Evolutionary conservation across 2,797 vertebrate genomes (phyloP).

Genomic region (Gorsachius magnificus): DNA sequence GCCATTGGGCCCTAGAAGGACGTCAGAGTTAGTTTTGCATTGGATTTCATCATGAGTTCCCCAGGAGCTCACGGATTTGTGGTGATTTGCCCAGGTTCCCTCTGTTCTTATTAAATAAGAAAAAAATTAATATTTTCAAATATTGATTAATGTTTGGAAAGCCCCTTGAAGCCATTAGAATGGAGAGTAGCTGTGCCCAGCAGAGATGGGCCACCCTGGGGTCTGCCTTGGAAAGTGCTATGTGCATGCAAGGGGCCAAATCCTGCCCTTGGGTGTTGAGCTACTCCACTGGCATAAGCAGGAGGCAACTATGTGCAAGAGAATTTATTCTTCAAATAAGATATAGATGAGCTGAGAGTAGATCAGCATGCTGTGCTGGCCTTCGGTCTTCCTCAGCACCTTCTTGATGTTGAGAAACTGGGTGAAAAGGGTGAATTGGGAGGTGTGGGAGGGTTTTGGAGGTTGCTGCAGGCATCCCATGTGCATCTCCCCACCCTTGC

Average conservation of each 20-base stretch:
- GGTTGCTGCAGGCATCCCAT: not conserved
- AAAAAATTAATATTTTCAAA: not conserved
- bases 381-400: not conserved
- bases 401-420: not conserved
- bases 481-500: rapidly evolving
- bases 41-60: not conserved
- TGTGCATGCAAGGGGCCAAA: not conserved
- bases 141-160: not conserved
- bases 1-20: rapidly evolving
- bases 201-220: not conserved
- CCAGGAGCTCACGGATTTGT: not conserved
- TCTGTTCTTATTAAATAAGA: not conserved
- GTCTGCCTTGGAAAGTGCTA: not conserved
- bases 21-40: rapidly evolving
- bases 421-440: not conserved
- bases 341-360: not conserved
- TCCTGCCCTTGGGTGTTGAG: not conserved
- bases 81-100: not conserved
- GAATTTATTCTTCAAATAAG: not conserved
- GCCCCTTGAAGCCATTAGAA: not conserved
- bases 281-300: not conserved
- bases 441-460: not conserved
- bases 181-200: rapidly evolving
- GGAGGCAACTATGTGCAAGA: not conserved
- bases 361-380: not conserved